A percentile compares a stretch with the other conserved stretches of the same genome.
These are phyloP conservation scores for Pseudolaguvia tuberculata DNA, from an alignment of 2,113 vertebrate species.

Conservation along the genomic window DNA sequence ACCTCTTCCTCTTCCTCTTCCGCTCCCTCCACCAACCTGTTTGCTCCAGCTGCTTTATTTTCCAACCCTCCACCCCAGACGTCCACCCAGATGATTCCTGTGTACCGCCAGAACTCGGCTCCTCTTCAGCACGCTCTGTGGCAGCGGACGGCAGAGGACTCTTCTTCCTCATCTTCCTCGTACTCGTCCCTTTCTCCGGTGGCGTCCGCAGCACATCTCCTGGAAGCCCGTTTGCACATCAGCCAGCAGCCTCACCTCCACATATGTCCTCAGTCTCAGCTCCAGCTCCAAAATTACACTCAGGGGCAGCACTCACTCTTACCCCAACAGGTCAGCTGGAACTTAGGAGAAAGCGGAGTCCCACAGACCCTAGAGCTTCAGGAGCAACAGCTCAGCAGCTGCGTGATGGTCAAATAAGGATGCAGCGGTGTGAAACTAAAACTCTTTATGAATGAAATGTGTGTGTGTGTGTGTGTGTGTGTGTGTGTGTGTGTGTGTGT, in stretches of 20 bases:
- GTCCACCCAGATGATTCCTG: conserved; percentile 60
- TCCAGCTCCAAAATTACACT: conserved; percentile 50
- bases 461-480: conserved; percentile 38
- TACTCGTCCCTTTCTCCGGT: conserved; percentile 72
- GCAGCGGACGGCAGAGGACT: conserved; percentile 57
- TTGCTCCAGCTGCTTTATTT: conserved; percentile 59
- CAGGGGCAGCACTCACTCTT: conserved; percentile 54
- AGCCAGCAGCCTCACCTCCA: conserved; percentile 62
- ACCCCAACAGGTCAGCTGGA: conserved; percentile 75
- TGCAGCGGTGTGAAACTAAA: background rate
- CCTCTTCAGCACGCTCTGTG: conserved; percentile 58
- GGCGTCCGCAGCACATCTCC: conserved; percentile 79
- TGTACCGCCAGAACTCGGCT: conserved; percentile 63
- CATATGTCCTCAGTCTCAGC: conserved; percentile 52
- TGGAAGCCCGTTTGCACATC: conserved; percentile 83
- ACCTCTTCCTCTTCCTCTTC: conserved; percentile 22
- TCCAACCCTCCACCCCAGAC: conserved; percentile 56
- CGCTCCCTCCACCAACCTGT: conserved; percentile 56
- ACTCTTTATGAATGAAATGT: background rate
- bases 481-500: conserved; percentile 45
- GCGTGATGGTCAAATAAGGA: conserved; percentile 83
- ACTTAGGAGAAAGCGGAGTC: conserved; percentile 58
- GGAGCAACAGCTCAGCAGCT: conserved; percentile 72
- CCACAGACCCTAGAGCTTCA: conserved; percentile 55
- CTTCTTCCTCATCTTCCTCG: conserved; percentile 58